Base-by-base conservation (phyloP, 2,113 vertebrate species). In the Phylloscopus trochilus region DNA sequence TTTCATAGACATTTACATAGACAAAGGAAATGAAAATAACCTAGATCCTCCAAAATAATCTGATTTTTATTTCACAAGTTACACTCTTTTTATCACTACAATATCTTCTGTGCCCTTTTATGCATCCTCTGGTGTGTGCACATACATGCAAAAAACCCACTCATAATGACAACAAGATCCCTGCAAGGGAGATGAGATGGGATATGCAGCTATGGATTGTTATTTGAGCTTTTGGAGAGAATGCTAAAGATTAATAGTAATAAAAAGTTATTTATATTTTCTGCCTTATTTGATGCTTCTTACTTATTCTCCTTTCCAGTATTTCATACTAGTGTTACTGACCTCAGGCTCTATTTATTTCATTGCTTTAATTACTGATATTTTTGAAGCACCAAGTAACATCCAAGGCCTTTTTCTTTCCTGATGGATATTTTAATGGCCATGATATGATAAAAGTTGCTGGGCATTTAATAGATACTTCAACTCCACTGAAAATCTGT, bases 81-180 rank as follows among this genome's bases (percentile, higher is more conserved):
- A 13, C 3, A 24, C 28, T 62, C 17, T 37, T 68, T 81, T 83
- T 24, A 23, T 30, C 8, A 20, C 4, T 24, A 41, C 41, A 53
- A 4, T 83, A 63, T 16, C 31, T 84, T 89, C 22, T 46, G 6
- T 49, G 7, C 39, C 55, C 11, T 53, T 55, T 94, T 63, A 69
- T 28, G 62, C n/a, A 84, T 89, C n/a, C n/a, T 51, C 15, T 94
- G 17, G 5, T 17, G 2, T 41, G 23, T 20, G 15, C 22, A 28
- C 5, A 23, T 15, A 37, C 8, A 19, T 37, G 27, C 2, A 18
- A 53, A 83, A 72, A 7, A 0, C 2, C 7, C 22, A 59, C 13
- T 63, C 11, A n/a, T 24, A 74, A 62, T 2, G 15, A 19, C 17
- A 83, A 63, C 3, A 73, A 53, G 23, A 69, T 19, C 7, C n/a